Evolutionary conservation across 2,797 vertebrate species (phyloP).

Genomic region (Sebastes diploproa): DNA sequence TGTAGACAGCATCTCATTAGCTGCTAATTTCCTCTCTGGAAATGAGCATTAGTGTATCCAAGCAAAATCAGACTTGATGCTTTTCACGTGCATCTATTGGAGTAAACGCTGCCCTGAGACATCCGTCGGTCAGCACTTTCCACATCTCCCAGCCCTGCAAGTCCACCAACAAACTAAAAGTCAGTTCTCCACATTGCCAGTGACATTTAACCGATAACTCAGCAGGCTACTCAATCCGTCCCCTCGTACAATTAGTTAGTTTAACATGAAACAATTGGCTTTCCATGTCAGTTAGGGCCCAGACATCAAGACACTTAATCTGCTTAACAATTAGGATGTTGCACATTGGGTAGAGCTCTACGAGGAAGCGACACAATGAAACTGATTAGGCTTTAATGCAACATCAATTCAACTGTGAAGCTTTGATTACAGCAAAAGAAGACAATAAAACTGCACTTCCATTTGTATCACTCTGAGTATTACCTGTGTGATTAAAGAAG

Average conservation of each 20-base stretch:
- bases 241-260: not conserved
- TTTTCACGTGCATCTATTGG: not conserved
- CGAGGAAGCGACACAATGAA: not conserved
- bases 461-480: no score
- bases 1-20: conserved; percentile 17
- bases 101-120: not conserved
- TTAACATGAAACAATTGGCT: not conserved
- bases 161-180: not conserved
- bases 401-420: not conserved
- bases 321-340: not conserved
- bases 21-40: not conserved
- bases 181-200: not conserved
- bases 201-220: conserved; percentile 2
- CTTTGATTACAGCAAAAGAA: not conserved
- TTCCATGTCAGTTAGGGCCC: not conserved
- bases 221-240: not conserved
- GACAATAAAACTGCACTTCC: not conserved
- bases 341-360: not conserved
- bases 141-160: no score
- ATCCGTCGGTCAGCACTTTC: conserved; percentile 4
- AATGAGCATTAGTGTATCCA: not conserved
- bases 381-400: not conserved
- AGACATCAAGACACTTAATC: not conserved
- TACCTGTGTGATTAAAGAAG: no score
- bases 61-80: not conserved